Evolutionary conservation across 2,888 invertebrate genomes (phyloP).

Genomic region (Synanthedon myopaeformis): DNA sequence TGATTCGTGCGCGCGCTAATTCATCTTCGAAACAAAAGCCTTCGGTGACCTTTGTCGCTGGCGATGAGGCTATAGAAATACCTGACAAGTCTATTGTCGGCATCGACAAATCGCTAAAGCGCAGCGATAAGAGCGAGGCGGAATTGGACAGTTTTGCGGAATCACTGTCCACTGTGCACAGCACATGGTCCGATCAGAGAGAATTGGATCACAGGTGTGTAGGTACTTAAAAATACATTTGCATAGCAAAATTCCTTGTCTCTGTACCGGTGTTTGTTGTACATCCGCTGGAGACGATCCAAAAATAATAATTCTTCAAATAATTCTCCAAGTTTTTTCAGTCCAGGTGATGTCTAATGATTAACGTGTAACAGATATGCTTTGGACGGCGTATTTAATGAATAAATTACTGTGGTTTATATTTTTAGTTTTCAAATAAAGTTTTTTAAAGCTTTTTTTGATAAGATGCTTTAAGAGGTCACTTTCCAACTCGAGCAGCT

Average conservation of each 20-base stretch:
- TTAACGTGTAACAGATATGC: neutral
- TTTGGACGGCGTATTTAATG: neutral
- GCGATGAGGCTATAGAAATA: constrained; percentile 53
- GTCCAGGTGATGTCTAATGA: neutral
- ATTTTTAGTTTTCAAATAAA: no score
- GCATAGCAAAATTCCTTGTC: neutral
- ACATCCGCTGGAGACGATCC: neutral
- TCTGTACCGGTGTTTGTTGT: neutral
- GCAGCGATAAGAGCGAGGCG: constrained; percentile 53
- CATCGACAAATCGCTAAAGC: constrained; percentile 41
- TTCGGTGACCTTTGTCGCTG: constrained; percentile 45
- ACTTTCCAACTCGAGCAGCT: no score
- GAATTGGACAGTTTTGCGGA: constrained; percentile 71
- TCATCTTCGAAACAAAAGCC: constrained; percentile 55
- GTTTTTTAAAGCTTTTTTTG: no score
- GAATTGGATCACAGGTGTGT: constrained; percentile 72
- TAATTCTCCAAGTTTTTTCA: neutral
- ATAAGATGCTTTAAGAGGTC: no score
- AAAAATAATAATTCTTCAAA: neutral
- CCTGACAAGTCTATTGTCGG: constrained; percentile 58
- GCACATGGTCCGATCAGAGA: constrained; percentile 69
- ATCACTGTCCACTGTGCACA: constrained; percentile 52
- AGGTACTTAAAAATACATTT: constrained; percentile 7
- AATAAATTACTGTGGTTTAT: no score
- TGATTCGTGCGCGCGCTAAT: constrained; percentile 71